phyloP scores from a whole-genome alignment of 2,797 vertebrate genomes.

The Phoxinus dragarum region DNA sequence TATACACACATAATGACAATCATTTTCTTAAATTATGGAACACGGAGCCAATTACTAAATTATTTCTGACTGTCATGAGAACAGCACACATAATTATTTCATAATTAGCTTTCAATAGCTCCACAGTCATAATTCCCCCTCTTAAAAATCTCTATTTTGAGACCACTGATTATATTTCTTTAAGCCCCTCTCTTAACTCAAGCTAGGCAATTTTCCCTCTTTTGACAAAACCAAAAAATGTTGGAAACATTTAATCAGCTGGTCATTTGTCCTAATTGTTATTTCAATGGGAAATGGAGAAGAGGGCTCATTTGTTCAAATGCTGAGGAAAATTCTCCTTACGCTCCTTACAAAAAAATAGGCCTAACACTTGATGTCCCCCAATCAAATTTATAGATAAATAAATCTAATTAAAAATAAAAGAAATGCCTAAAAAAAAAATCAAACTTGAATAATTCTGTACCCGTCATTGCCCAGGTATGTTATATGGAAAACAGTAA shows the following conservation, averaged over 20 bases:
- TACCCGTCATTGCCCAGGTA: neutral
- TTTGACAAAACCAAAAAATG: constrained; percentile 59
- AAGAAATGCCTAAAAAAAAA: neutral
- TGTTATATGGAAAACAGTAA: neutral
- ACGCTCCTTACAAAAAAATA: too few relatives aligned
- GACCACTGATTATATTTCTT: constrained; percentile 66
- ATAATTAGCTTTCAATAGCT: constrained; percentile 67
- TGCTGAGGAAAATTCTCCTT: neutral
- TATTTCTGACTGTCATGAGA: constrained; percentile 68
- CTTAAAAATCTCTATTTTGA: constrained; percentile 62
- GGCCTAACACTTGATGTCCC: neutral
- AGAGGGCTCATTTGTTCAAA: constrained; percentile 32
- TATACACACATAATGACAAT: constrained; percentile 66
- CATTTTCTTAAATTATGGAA: constrained; percentile 66
- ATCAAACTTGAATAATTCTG: neutral
- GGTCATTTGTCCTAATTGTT: constrained; percentile 61
- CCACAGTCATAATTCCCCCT: constrained; percentile 62
- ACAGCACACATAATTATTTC: constrained; percentile 67
- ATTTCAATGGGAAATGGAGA: constrained; percentile 53
- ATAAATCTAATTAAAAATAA: neutral
- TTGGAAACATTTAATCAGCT: constrained; percentile 59
- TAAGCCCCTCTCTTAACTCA: constrained; percentile 63
- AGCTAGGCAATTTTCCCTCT: constrained; percentile 59
- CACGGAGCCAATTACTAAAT: constrained; percentile 68
- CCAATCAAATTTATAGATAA: neutral